phyloP scores from a whole-genome alignment of 2,888 invertebrate species.

The Nowickia ferox region DNA sequence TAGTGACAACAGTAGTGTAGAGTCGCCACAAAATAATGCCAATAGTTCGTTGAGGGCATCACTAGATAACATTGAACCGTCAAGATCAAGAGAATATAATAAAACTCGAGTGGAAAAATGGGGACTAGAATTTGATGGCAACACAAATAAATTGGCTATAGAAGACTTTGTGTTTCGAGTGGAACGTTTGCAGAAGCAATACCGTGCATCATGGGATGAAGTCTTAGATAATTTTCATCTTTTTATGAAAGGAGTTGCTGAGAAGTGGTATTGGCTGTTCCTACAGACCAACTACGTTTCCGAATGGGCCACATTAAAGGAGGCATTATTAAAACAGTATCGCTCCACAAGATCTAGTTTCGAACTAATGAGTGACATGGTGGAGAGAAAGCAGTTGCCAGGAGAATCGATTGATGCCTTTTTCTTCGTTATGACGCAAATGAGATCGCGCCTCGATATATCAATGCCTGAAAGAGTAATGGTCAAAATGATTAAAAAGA shows the following conservation, averaged over 20 bases:
- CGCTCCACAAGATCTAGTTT: background rate
- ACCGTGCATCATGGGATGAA: background rate
- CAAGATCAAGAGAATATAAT: too few relatives aligned
- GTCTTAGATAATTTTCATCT: conserved; percentile 5
- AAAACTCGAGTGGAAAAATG: background rate
- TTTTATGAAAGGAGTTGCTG: background rate
- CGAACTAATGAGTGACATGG: conserved; percentile 7
- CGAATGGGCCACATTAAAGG: conserved; percentile 2
- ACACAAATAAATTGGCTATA: background rate
- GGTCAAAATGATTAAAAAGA: background rate
- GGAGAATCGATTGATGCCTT: conserved; percentile 5
- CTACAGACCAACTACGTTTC: background rate
- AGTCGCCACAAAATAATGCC: too few relatives aligned
- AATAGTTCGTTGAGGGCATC: background rate
- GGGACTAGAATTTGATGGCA: background rate
- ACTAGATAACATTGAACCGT: background rate
- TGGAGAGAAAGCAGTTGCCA: background rate
- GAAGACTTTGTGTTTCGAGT: conserved; percentile 3
- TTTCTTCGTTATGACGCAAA: conserved; percentile 17
- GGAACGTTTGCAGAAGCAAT: background rate
- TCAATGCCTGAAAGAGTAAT: conserved; percentile 32
- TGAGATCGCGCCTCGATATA: background rate
- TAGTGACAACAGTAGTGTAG: too few relatives aligned
- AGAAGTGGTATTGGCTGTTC: conserved; percentile 9
- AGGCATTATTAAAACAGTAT: background rate